Base-by-base conservation (phyloP, 2,113 vertebrate genomes). In the Ictalurus punctatus region DNA sequence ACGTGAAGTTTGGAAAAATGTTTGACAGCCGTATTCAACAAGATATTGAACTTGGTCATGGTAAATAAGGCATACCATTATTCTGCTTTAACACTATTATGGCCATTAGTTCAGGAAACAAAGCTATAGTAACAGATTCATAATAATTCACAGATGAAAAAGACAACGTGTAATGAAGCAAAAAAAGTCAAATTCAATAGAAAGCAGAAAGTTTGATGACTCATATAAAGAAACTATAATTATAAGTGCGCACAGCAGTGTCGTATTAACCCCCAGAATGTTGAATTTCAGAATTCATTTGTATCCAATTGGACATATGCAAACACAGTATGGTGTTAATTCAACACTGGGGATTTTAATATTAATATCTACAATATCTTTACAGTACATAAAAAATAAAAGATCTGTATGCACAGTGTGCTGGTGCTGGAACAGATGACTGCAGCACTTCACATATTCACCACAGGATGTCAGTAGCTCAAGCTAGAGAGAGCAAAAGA, bases 401-500 rank as follows among this genome's bases (percentile, higher is more conserved):
- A 17, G 25, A 34, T 21, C 1, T 12, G 13, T 52, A 12, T 37
- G 52, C 30, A 52, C 56, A 56, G 58, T 63, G 79, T 52, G 5
- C 69, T 78, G 79, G 54, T 87, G 13, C 71, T 52, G 56, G 40
- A 86, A 88, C 67, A 12, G 5, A 21, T 16, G 23, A 30, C 44
- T 71, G 71, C 87, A 78, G 88, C 84, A 90, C 69, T 92, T 91
- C 69, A 78, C 79, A 83, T 56, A 84, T 82, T 91, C 61, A 85
- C 91, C 91, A 92, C 91, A 86, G 76, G 91, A 84, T 92, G 91
- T 91, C 91, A 92, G 90, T 87, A 91, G 87, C 79, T 86, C 71
- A 90, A 92, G 73, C 88, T 52, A 73, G 63, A 82, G 79, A 63
- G 71, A 54, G 86, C 79, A 84, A 80, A 67, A 82, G 83, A 86